These are phyloP conservation scores for Sardina pilchardus DNA, from an alignment of 2,113 vertebrate species.

Conservation along the genomic window DNA sequence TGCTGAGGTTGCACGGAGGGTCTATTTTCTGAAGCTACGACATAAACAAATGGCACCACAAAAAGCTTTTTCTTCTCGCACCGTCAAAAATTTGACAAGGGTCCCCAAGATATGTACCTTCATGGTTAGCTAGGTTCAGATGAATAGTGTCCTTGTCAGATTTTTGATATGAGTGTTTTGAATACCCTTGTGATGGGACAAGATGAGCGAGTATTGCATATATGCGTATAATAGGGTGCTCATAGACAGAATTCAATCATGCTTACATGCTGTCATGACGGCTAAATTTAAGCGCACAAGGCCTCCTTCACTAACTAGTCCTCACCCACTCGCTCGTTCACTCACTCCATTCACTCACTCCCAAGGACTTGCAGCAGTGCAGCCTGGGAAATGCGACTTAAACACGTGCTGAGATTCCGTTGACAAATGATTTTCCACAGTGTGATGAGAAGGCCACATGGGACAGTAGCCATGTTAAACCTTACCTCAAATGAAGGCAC, in stretches of 20 bases:
- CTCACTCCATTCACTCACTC: not conserved
- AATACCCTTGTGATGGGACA: not conserved
- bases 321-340: not conserved
- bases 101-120: constrained; percentile 11
- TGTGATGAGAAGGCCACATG: not conserved
- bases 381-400: not conserved
- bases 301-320: not conserved
- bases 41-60: not conserved
- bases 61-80: constrained; percentile 14
- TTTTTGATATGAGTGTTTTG: constrained; percentile 1
- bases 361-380: not conserved
- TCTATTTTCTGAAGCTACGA: not conserved
- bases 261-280: not conserved
- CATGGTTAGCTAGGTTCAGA: not conserved
- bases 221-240: not conserved
- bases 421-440: not conserved
- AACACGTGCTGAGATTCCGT: not conserved
- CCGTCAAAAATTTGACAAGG: not conserved
- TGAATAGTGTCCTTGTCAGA: not conserved
- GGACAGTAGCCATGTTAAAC: not conserved
- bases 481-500: not conserved
- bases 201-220: not conserved
- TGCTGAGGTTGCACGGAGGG: not conserved
- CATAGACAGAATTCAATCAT: constrained; percentile 10
- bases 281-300: not conserved